Evolutionary conservation across 2,888 invertebrate species (phyloP), one percentile per base, ranked within the genome.

Genomic region (Lasius platythorax): DNA sequence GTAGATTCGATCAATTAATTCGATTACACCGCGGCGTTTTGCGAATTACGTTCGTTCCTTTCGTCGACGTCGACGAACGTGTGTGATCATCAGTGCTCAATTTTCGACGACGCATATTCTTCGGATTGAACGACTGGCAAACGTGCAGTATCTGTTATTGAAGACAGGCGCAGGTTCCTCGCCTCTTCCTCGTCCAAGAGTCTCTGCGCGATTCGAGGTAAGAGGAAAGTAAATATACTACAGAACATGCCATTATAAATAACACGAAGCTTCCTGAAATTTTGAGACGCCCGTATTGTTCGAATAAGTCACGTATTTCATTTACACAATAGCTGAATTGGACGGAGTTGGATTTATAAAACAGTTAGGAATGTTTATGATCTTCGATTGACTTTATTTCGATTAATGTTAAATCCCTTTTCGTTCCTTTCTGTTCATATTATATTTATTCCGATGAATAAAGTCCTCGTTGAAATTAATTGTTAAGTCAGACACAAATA

Each of bases 1-100:
- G 23, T n/a, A 68, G 58, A 12, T 68, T 68, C 56, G 63, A 82
- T 72, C 82, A 40, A 82, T 82, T 85, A 85, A 61, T 78, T 82
- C 68, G 72, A 85, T 88, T 82, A 72, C 8, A 9, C 2, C 64
- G 40, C 70, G 50, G 33, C 23, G n/a, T 58, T 68, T 64, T 28
- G 72, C 40, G 75, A 75, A 12, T 28, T 28, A 76, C 56, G 40
- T 15, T 61, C 63, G 23, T 53, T 43, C 53, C 15, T 18, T 28
- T 18, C 30, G 37, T 30, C 73, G 46, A 75, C 53, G 40, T 70
- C 30, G 58, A 28, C n/a, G 15, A 15, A 50, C 30, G 28, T 64
- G 64, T 74, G 76, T 23, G 23, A 23, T 23, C 5, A 63, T 15
- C 18, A 37, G 61, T 70, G 70, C 43, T 43, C 37, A 58, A 18